These are phyloP conservation scores for Endotricha flammealis DNA, from an alignment of 2,888 invertebrate genomes.

Conservation along the genomic window DNA sequence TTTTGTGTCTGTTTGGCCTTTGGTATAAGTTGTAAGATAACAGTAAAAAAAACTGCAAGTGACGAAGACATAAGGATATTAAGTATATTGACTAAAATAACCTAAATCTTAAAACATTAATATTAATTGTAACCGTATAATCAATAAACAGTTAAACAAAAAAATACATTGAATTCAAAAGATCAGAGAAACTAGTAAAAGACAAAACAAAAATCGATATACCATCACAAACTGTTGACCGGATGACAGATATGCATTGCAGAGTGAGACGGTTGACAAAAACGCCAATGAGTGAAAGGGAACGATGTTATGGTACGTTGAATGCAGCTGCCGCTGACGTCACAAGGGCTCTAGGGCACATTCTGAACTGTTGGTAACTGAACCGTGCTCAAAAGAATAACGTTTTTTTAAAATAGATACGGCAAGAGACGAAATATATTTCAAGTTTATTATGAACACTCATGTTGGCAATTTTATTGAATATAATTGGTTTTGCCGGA, in stretches of 20 bases:
- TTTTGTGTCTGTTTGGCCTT: no score
- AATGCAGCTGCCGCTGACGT: constrained; percentile 74
- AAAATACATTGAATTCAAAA: constrained; percentile 4
- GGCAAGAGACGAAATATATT: no score
- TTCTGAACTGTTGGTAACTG: constrained; percentile 47
- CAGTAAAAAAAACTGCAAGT: no score
- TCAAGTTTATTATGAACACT: no score
- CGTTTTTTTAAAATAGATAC: constrained; percentile 24
- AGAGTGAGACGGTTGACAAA: constrained; percentile 37
- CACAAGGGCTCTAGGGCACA: constrained; percentile 63
- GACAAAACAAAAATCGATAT: constrained; percentile 42
- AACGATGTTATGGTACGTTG: constrained; percentile 55
- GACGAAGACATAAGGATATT: no score
- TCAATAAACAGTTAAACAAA: no score
- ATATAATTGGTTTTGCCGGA: no score
- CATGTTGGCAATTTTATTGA: no score
- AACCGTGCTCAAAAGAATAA: constrained; percentile 49
- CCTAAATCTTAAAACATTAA: no score
- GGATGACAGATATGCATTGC: constrained; percentile 57
- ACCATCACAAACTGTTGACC: constrained; percentile 46
- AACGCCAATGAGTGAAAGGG: constrained; percentile 40
- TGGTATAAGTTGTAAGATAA: no score
- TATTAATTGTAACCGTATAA: no score
- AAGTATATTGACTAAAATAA: no score
- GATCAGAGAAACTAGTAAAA: constrained; percentile 20